Base-by-base conservation (phyloP, 2,888 invertebrate species). In the Mythimna lalbum region DNA sequence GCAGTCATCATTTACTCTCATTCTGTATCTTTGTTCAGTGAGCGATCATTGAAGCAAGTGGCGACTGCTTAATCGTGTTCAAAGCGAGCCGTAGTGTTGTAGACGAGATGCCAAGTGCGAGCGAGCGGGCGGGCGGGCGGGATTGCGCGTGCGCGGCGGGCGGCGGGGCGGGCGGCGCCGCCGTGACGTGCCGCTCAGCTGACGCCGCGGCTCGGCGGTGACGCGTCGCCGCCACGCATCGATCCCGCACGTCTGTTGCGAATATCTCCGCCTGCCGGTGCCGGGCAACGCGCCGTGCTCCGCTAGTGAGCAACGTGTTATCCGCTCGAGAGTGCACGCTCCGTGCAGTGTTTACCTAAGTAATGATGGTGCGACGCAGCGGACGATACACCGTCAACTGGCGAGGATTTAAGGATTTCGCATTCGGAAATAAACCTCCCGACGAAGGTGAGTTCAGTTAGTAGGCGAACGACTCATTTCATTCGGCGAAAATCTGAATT, bases 341-440 rank as follows among this genome's bases (percentile, higher is more conserved):
- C 71, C 70, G 80, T 77, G 84, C 82, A 73, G 79, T 85, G 84
- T 81, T 83, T 80, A 81, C 82, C 76, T 64, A 75, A 83, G 71
- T 87, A 83, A 96, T 96, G 96, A 96, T 96, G 92, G 96, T 95
- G 85, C 91, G 96, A 89, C 94, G 96, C 84, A 95, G 95, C 90
- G 96, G 96, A 82, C 94, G 96, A 52, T 96, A 96, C 89, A 95
- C 95, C 75, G 96, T 96, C 84, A 96, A 95, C 90, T 95, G 95
- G 94, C 92, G 96, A 84, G 96, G 96, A 64, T 95, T 96, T 90
- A 93, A 91, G 86, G 96, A 96, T 82, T 94, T 94, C 84, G 89
- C 94, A 57, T 90, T 94, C 81, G 94, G 94, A 62, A 95, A 92
- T 89, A 95, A 95, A 85, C 95, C 96, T 73, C 95, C 95, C 36